Conservation (phyloP, 2,888 invertebrate species). For the Campoplex nolae region DNA sequence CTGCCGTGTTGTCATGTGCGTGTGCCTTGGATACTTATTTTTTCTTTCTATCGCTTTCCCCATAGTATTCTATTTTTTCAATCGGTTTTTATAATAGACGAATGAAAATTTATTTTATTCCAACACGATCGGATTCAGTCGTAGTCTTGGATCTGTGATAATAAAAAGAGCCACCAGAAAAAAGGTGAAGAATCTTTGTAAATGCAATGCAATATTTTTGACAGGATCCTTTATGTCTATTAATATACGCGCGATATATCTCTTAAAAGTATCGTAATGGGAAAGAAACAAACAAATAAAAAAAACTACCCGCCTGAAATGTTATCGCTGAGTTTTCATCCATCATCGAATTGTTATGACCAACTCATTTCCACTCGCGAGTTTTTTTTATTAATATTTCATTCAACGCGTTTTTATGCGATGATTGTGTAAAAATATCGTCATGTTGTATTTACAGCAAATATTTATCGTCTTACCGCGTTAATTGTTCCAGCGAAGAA, state of each 20-base stretch:
- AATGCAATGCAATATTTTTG: not conserved
- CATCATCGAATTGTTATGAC: no score
- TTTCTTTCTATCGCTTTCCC: not conserved
- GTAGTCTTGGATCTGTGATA: not conserved
- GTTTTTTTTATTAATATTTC: no score
- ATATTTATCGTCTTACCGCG: not conserved
- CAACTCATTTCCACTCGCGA: no score
- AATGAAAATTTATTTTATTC: not conserved
- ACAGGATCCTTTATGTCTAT: not conserved
- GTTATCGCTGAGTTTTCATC: no score
- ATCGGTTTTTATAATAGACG: no score
- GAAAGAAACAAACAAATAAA: no score
- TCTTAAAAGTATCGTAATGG: no score
- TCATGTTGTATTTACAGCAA: not conserved
- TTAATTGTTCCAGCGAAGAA: not conserved
- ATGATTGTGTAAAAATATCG: not conserved
- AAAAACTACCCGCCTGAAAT: no score
- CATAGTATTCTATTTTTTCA: not conserved
- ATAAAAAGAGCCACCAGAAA: not conserved
- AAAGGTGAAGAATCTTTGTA: not conserved
- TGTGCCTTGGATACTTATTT: not conserved
- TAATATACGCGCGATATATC: no score
- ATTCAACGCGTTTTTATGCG: no score
- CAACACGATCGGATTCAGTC: no score
- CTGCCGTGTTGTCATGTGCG: constrained; percentile 1